Percentiles rank a stretch among this genome's conserved stretches.
phyloP scores from a whole-genome alignment of 2,113 vertebrate genomes.

The Percina caprodes region DNA sequence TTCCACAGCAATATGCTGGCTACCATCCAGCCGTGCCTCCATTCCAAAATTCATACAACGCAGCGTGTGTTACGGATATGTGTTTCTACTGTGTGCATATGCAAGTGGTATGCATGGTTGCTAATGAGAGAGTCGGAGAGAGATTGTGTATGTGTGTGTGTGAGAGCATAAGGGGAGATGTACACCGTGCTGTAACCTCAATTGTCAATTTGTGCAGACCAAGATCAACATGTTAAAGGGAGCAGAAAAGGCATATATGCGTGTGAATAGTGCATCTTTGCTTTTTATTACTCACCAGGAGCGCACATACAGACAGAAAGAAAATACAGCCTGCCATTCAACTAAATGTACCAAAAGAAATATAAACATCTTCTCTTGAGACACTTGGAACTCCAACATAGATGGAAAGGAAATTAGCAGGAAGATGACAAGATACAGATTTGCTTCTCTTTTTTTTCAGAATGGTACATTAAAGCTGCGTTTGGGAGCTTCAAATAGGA shows the following conservation, averaged over 20 bases:
- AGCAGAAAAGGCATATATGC: conserved; percentile 51
- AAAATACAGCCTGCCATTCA: conserved; percentile 15
- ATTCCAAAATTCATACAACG: conserved; percentile 55
- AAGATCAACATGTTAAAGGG: conserved; percentile 55
- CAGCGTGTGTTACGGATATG: conserved; percentile 23
- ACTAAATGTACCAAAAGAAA: conserved; percentile 2
- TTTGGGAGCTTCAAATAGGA: neutral
- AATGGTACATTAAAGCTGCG: neutral
- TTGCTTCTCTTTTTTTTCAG: neutral
- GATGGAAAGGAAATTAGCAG: neutral
- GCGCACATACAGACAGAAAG: neutral
- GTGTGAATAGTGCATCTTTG: conserved; percentile 44
- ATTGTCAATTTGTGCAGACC: conserved; percentile 53
- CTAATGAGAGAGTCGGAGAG: conserved; percentile 24
- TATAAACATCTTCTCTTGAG: conserved; percentile 10
- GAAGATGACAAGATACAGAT: neutral
- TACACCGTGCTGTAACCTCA: conserved; percentile 30
- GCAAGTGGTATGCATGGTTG: conserved; percentile 10
- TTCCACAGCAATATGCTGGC: conserved; percentile 62
- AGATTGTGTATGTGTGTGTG: neutral
- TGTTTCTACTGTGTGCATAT: conserved; percentile 21
- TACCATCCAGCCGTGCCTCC: conserved; percentile 53
- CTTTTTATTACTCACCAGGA: conserved; percentile 50
- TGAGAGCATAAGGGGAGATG: conserved; percentile 2
- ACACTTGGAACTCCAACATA: neutral